Evolutionary conservation across 2,888 invertebrate genomes (phyloP).

Genomic region (Furcula furcula): DNA sequence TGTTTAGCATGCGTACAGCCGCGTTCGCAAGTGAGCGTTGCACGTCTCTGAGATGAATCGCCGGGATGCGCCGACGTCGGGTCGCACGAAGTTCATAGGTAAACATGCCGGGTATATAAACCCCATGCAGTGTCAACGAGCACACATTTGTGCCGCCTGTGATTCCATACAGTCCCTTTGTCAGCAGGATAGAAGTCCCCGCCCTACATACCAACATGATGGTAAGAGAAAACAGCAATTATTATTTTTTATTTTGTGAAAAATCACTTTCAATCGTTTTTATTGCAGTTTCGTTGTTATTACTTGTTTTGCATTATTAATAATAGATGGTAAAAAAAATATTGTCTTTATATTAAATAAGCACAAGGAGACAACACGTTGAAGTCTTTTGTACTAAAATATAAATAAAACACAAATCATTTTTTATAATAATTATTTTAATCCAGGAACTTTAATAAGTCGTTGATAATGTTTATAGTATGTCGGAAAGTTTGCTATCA

Average conservation of each 20-base stretch:
- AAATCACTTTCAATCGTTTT: too few relatives aligned
- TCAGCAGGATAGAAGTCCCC: constrained; percentile 16
- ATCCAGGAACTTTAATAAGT: too few relatives aligned
- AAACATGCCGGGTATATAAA: constrained; percentile 74
- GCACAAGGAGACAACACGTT: too few relatives aligned
- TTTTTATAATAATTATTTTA: too few relatives aligned
- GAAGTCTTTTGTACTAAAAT: too few relatives aligned
- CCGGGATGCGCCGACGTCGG: constrained; percentile 58
- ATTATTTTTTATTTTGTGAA: neutral
- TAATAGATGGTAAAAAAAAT: too few relatives aligned
- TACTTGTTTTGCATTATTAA: too few relatives aligned
- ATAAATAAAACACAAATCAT: too few relatives aligned
- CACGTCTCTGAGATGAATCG: constrained; percentile 41
- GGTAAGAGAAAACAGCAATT: constrained; percentile 36
- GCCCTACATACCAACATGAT: constrained; percentile 38
- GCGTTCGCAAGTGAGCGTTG: constrained; percentile 28
- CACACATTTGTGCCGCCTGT: constrained; percentile 63
- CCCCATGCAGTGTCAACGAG: constrained; percentile 68
- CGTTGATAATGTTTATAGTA: too few relatives aligned
- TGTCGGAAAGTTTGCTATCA: too few relatives aligned
- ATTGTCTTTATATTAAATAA: too few relatives aligned
- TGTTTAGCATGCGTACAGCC: constrained; percentile 30
- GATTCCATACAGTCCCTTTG: constrained; percentile 56
- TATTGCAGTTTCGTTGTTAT: too few relatives aligned
- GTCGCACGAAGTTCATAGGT: constrained; percentile 79